phyloP scores from a whole-genome alignment of 53 echinoderm and acorn worm genomes.

The Holothuria leucospilota region DNA sequence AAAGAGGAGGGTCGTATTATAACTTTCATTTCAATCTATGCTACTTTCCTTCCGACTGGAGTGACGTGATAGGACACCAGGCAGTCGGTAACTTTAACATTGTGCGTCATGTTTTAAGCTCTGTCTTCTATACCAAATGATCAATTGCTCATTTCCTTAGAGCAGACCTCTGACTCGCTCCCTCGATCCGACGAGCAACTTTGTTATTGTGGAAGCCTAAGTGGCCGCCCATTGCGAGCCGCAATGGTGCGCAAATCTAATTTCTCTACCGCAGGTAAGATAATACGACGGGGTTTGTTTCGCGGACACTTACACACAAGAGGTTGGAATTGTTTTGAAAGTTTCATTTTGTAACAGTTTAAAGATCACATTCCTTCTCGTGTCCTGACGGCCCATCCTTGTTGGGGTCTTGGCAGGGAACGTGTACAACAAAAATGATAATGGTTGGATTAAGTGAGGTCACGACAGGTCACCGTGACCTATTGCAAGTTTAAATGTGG shows the following conservation, averaged over 20 bases:
- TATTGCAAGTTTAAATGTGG: too few relatives aligned
- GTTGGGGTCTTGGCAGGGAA: slow-evolving; percentile 7
- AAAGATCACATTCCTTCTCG: slow-evolving; percentile 28
- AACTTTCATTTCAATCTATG: too few relatives aligned
- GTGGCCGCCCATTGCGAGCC: slow-evolving; percentile 25
- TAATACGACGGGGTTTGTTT: slow-evolving; percentile 26
- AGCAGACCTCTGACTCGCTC: slow-evolving; percentile 21
- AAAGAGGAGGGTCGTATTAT: too few relatives aligned
- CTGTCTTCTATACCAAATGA: too few relatives aligned
- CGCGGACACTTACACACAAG: slow-evolving; percentile 42
- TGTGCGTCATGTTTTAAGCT: too few relatives aligned
- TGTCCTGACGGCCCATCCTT: neutral
- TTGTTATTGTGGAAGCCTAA: slow-evolving; percentile 25
- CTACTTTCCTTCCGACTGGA: too few relatives aligned
- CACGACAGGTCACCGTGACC: too few relatives aligned
- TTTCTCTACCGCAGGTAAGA: slow-evolving; percentile 1
- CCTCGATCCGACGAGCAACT: neutral
- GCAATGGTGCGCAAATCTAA: slow-evolving; percentile 38
- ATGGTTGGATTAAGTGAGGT: neutral
- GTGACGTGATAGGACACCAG: too few relatives aligned
- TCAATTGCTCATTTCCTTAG: slow-evolving; percentile 7
- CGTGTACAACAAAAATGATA: neutral
- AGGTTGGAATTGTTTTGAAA: slow-evolving; percentile 24
- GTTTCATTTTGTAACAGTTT: slow-evolving; percentile 40
- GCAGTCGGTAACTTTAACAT: too few relatives aligned